phyloP scores from a whole-genome alignment of 2,113 vertebrate genomes.

The Apaloderma vittatum region DNA sequence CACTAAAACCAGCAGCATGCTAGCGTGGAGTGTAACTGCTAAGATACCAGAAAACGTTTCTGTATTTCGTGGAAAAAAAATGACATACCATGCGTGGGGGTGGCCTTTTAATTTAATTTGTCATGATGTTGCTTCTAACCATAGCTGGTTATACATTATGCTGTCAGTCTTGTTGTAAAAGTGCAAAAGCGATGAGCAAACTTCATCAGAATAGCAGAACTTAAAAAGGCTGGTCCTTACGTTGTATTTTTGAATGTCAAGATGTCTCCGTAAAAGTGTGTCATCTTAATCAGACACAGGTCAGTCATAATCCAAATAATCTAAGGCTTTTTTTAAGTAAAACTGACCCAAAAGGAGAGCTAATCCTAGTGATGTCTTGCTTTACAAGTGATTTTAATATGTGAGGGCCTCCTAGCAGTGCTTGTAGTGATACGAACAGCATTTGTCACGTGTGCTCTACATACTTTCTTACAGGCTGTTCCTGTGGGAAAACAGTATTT shows the following conservation, averaged over 20 bases:
- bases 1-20: not conserved
- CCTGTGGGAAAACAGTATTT: not conserved
- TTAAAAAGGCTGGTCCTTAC: not conserved
- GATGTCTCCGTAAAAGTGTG: not conserved
- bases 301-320: not conserved
- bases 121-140: not conserved
- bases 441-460: not conserved
- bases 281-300: not conserved
- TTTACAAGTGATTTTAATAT: not conserved
- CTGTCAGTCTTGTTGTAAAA: not conserved
- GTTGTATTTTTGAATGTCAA: not conserved
- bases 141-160: not conserved
- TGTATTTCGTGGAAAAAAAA: not conserved
- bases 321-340: not conserved
- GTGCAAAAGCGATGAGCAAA: not conserved
- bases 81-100: accelerated
- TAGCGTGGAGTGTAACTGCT: not conserved
- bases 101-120: not conserved
- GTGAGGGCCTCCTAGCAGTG: not conserved
- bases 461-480: not conserved
- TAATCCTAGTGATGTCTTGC: not conserved
- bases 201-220: not conserved
- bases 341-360: not conserved
- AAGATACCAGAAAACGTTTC: not conserved
- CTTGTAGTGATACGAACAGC: not conserved